These are phyloP conservation scores for Spinibarbus caldwelli DNA, from an alignment of 2,797 vertebrate species.

Conservation along the genomic window DNA sequence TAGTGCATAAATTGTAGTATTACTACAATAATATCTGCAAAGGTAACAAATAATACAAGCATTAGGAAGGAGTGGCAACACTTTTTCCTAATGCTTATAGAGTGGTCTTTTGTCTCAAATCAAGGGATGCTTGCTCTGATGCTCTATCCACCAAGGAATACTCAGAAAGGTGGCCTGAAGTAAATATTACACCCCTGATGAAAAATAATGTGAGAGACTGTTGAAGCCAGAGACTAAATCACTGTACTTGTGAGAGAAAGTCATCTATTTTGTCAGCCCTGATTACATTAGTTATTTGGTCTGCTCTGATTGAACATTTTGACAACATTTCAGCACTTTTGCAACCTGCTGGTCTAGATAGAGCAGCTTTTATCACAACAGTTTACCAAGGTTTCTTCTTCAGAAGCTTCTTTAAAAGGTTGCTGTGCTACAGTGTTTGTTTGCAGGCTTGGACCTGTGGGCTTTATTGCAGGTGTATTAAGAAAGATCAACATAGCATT, in stretches of 20 bases:
- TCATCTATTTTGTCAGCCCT: conserved; percentile 19
- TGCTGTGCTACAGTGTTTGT: conserved; percentile 4
- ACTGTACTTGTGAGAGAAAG: conserved; percentile 19
- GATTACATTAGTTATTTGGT: conserved; percentile 8
- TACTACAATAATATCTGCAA: not conserved
- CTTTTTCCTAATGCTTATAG: not conserved
- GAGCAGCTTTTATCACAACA: not conserved
- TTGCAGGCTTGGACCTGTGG: not conserved
- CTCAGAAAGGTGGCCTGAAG: not conserved
- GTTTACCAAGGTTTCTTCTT: too few relatives aligned
- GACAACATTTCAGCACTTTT: conserved; percentile 31
- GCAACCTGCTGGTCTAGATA: conserved; percentile 31
- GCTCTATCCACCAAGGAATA: not conserved
- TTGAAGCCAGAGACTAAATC: conserved; percentile 17
- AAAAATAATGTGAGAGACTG: not conserved
- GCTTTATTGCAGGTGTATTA: conserved; percentile 7
- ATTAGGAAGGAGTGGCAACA: too few relatives aligned
- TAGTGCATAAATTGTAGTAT: not conserved
- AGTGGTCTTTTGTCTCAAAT: not conserved
- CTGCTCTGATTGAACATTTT: conserved; percentile 31
- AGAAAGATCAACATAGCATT: not conserved
- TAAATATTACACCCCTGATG: not conserved
- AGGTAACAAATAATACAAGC: too few relatives aligned
- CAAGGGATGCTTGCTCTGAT: too few relatives aligned
- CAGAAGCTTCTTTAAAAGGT: not conserved